phyloP scores from a whole-genome alignment of 2,797 vertebrate genomes.

The Sebastes umbrosus region DNA sequence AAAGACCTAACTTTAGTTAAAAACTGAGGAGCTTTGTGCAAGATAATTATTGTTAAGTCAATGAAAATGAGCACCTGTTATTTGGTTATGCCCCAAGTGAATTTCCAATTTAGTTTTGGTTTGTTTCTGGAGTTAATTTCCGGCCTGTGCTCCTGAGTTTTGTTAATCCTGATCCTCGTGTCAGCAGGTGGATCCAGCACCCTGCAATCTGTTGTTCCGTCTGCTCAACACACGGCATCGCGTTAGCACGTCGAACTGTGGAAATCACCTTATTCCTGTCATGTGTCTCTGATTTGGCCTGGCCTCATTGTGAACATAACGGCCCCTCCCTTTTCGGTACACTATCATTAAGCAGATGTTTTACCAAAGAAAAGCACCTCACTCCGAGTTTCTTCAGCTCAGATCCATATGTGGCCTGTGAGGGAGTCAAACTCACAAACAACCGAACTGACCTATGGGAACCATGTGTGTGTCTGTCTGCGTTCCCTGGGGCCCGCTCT shows the following conservation, averaged over 20 bases:
- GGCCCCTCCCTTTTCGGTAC: constrained; percentile 41
- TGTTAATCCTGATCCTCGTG: neutral
- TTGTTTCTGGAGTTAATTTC: neutral
- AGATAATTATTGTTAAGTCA: too few relatives aligned
- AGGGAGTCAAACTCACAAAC: constrained; percentile 75
- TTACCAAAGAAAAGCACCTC: constrained; percentile 58
- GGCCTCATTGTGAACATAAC: constrained; percentile 38
- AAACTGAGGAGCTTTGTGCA: too few relatives aligned
- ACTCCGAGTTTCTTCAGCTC: constrained; percentile 49
- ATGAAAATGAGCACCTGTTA: neutral
- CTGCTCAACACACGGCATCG: constrained; percentile 13
- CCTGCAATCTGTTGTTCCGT: constrained; percentile 11
- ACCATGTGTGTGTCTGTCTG: constrained; percentile 73
- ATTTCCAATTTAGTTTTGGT: neutral
- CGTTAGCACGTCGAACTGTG: constrained; percentile 42
- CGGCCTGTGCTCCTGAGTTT: neutral
- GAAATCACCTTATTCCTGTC: constrained; percentile 58
- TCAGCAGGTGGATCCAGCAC: constrained; percentile 52
- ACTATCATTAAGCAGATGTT: constrained; percentile 80
- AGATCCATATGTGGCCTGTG: constrained; percentile 73
- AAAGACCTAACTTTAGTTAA: too few relatives aligned
- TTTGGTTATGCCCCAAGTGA: neutral
- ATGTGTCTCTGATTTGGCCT: constrained; percentile 69
- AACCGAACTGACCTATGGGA: constrained; percentile 75
- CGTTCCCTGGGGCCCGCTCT: constrained; percentile 61